Base-by-base conservation (phyloP, 23 tunicate genomes). In the Aplidium turbinatum region DNA sequence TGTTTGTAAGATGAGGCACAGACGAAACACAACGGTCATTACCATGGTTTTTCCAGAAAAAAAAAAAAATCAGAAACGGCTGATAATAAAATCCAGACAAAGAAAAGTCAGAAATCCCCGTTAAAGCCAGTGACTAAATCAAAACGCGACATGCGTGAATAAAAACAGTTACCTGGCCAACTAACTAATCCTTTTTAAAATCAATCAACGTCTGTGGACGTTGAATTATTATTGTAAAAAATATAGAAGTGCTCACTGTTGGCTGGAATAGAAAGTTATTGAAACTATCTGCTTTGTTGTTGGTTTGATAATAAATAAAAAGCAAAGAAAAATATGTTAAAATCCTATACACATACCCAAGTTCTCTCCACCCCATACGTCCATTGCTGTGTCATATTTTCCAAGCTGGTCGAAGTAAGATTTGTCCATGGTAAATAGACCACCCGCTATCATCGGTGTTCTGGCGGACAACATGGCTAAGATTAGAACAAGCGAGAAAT, bases 391-490 rank as follows among this genome's bases (percentile, higher is more conserved):
- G 70, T 89, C 96, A 45, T 89, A 89, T 55, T 89, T 76, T 5
- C 96, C 96, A 20, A 89, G 72, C 50, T 83, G 73, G 40, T 87
- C 56, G 58, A 87, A 87, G 57, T 87, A 87, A n/a, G 61, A 45
- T 38, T 76, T 81, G 31, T 89, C 89, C 89, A 89, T 89, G 28
- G 97, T 40, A 52, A 91, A 91, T 5, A 89, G 54, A 23, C 96
- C 96, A 30, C 96, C 96, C 38, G 96, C 96, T 0, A 89, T 89
- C 96, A 89, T 89, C 11, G 96, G 96, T 1, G 96, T 91, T 47
- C 97, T 91, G 70, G 3, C 26, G 26, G 32, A 35, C n/a, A 51
- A 24, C 35, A 54, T 16, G 19, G 19, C 22, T 54, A 5, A 13
- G n/a, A n/a, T n/a, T n/a, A n/a, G n/a, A n/a, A n/a, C n/a, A n/a